Conservation (phyloP, 2,888 invertebrate genomes). For the Diploptera punctata region DNA sequence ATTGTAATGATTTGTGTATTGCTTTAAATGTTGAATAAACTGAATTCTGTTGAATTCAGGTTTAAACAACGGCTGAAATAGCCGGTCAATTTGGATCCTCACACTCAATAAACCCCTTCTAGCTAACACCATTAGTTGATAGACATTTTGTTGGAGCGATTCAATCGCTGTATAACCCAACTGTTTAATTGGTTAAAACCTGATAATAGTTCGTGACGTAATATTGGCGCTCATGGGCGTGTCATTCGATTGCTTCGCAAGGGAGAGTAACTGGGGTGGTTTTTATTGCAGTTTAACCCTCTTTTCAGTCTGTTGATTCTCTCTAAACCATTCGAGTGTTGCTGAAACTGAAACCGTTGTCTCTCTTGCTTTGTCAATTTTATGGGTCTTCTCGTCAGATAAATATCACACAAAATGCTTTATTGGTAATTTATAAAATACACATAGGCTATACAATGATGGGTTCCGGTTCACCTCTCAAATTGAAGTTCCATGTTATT, state of each 20-base stretch:
- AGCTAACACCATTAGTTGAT: background rate
- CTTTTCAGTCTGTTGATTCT: background rate
- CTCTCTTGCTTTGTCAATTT: too few relatives aligned
- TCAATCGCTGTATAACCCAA: background rate
- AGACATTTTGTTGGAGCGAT: background rate
- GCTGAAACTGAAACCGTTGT: too few relatives aligned
- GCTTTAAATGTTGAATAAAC: too few relatives aligned
- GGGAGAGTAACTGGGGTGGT: background rate
- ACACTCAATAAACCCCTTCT: background rate
- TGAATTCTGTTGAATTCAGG: too few relatives aligned
- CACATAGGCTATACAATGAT: too few relatives aligned
- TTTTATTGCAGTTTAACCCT: background rate
- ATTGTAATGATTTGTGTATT: too few relatives aligned
- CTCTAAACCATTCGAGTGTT: background rate
- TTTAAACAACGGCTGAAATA: too few relatives aligned
- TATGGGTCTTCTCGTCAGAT: too few relatives aligned
- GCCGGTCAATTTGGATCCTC: background rate
- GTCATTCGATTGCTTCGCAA: background rate
- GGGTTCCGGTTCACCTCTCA: too few relatives aligned
- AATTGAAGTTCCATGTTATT: too few relatives aligned
- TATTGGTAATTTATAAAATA: too few relatives aligned
- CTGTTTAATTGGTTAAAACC: slow-evolving; percentile 7
- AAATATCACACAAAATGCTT: too few relatives aligned
- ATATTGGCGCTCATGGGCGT: slow-evolving; percentile 4
- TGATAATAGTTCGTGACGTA: slow-evolving; percentile 16